A percentile compares a stretch with the other conserved stretches of the same genome.
phyloP scores from a whole-genome alignment of 1,140 invertebrate species.

The Halesus radiatus region DNA sequence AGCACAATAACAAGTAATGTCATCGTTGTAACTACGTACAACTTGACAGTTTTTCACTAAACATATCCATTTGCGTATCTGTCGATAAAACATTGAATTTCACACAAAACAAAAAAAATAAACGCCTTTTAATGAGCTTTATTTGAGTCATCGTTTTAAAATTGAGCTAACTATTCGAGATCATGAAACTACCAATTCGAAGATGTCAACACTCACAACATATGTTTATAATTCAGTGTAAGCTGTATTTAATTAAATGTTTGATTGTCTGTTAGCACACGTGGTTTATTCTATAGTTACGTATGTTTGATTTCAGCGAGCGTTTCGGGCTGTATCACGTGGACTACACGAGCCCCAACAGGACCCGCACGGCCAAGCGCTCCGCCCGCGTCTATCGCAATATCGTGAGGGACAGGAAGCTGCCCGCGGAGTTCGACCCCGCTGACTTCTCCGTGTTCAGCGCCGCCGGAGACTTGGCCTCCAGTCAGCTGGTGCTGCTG shows the following conservation, averaged over 20 bases:
- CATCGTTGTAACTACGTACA: neutral
- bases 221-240: neutral
- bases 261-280: constrained; percentile 2
- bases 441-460: constrained; percentile 67
- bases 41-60: no score
- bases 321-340: constrained; percentile 80
- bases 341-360: constrained; percentile 67
- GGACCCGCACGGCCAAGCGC: constrained; percentile 79
- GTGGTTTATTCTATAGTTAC: constrained; percentile 29
- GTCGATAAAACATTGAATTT: no score
- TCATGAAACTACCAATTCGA: neutral
- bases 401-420: constrained; percentile 64
- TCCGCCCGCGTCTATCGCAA: constrained; percentile 75
- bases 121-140: neutral
- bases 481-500: neutral
- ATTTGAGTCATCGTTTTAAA: neutral
- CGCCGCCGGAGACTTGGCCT: constrained; percentile 27
- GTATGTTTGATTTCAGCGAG: constrained; percentile 67
- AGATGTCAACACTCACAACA: neutral
- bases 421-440: constrained; percentile 65
- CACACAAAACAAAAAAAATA: neutral
- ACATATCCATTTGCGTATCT: neutral
- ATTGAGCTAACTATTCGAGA: constrained; percentile 22
- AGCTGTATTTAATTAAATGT: neutral
- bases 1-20: neutral